These are phyloP conservation scores for Hyposoter dolosus DNA, from an alignment of 2,888 invertebrate genomes.

Conservation along the genomic window DNA sequence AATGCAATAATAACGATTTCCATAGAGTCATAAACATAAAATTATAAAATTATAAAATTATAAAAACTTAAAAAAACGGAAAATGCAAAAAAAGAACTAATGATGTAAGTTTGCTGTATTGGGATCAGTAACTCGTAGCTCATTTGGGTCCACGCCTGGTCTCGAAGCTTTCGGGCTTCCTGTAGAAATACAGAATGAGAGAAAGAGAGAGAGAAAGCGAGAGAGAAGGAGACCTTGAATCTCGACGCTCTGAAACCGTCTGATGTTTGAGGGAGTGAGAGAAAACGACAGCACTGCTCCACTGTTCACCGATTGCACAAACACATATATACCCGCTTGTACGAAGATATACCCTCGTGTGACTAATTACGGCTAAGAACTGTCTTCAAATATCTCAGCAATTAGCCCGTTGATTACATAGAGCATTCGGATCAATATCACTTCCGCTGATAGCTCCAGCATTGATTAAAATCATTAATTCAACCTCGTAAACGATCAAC, in stretches of 20 bases:
- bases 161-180: conserved; percentile 24
- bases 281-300: conserved; percentile 68
- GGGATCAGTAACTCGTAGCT: conserved; percentile 31
- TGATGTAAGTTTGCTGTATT: conserved; percentile 7
- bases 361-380: conserved; percentile 40
- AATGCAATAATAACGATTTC: too few species aligned
- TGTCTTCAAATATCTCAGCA: conserved; percentile 1
- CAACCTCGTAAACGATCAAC: neutral
- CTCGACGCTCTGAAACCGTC: conserved; percentile 13
- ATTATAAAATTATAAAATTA: too few species aligned
- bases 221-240: conserved; percentile 42
- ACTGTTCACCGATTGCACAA: too few species aligned
- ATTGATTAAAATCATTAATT: neutral
- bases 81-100: neutral
- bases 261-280: conserved; percentile 41
- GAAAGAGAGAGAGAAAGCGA: neutral
- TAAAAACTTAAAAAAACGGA: too few species aligned
- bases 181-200: conserved; percentile 56
- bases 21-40: too few species aligned
- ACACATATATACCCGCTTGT: too few species aligned
- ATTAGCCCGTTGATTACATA: conserved; percentile 36
- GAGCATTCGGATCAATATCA: neutral
- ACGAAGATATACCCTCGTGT: neutral
- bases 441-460: neutral
- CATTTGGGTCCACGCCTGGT: neutral